Evolutionary conservation across 2,113 vertebrate genomes (phyloP).

Genomic region (Pseudolaguvia tuberculata): DNA sequence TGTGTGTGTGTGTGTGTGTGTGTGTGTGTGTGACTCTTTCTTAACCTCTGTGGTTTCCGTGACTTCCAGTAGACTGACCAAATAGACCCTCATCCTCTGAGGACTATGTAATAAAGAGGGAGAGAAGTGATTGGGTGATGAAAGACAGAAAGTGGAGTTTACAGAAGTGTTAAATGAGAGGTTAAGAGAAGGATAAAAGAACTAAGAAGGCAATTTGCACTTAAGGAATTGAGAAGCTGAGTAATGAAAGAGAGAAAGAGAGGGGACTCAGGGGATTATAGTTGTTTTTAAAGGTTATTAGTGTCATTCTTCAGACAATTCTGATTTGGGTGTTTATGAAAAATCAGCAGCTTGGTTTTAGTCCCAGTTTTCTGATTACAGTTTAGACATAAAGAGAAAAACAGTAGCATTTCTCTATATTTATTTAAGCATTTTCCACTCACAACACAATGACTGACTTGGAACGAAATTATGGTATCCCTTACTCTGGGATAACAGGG

Average conservation of each 20-base stretch:
- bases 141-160: background rate
- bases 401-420: too few species aligned
- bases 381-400: background rate
- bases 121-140: slow-evolving; percentile 14
- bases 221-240: background rate
- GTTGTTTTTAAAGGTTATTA: background rate
- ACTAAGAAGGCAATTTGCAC: background rate
- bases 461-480: background rate
- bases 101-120: slow-evolving; percentile 2
- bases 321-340: background rate
- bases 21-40: slow-evolving; percentile 5
- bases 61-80: slow-evolving; percentile 13
- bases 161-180: slow-evolving; percentile 13
- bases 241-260: background rate
- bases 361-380: background rate
- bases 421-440: background rate
- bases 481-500: background rate
- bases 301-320: background rate
- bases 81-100: slow-evolving; percentile 15
- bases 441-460: background rate
- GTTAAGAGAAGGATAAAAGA: background rate
- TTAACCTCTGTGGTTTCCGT: slow-evolving; percentile 29
- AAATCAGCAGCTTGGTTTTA: background rate
- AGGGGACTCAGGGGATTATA: background rate
- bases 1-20: background rate